Evolutionary conservation across 1,140 invertebrate species (phyloP), one percentile per base, ranked within the genome.

Genomic region (Copidosoma floridanum): DNA sequence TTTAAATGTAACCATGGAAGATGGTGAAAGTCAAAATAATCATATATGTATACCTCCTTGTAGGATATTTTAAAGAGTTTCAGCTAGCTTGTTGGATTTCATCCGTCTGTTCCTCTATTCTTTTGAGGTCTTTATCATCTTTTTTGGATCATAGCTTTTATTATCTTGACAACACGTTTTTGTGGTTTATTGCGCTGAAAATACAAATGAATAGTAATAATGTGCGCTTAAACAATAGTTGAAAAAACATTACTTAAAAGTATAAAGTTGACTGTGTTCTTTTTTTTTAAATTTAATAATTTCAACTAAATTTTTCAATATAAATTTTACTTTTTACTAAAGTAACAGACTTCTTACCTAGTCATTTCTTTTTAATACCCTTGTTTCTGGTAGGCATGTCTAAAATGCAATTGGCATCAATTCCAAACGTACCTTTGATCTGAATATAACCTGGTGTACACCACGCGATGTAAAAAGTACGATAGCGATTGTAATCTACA

Each of bases 31-130:
- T 1, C 12, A 32, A 46, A 41, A 57, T 54, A 58, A 21, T 43
- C n/a, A n/a, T n/a, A n/a, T 40, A 23, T 23, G 43, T 23, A 50
- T 80, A 97, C 95, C 90, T 99, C 99, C 82, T 99, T 99, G 85
- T 99, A 99, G 4, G 97, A 97, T 86, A 97, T 94, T 82, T 99
- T 98, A 80, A 99, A 99, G 5, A 99, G 82, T 82, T 99, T 99
- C 20, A 99, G 53, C 97, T 99, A 23, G 93, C 90, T 79, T 99
- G 96, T 79, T 99, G 98, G 61, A 99, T 83, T 63, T 90, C 86
- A 64, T 85, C 87, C 8, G 93, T 94, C 44, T 90, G 88, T 72
- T 91, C 89, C 62, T 91, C 89, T 35, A 99, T 91, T 69, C 90
- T 91, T 78, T 99, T 96, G 5, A 93, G 89, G 67, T 93, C 89